A percentile compares a stretch with the other conserved stretches of the same genome.
These are phyloP conservation scores for Physella acuta DNA, from an alignment of 1,140 invertebrate genomes.

Conservation along the genomic window DNA sequence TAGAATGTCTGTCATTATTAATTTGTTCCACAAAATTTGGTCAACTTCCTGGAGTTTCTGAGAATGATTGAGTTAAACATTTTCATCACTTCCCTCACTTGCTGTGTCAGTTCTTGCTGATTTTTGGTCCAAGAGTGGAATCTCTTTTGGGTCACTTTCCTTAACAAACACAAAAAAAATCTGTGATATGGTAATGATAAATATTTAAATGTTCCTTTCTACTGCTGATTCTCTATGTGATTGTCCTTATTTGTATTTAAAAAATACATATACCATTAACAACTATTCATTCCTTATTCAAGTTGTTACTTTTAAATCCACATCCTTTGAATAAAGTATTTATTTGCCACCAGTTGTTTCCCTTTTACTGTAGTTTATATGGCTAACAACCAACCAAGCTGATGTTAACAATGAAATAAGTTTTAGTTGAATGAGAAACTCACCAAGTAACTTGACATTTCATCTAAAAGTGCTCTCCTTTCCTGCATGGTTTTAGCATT, in stretches of 20 bases:
- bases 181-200: too few species aligned
- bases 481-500: slow-evolving; percentile 45
- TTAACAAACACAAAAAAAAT: not conserved
- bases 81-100: not conserved
- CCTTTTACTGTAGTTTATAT: not conserved
- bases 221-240: not conserved
- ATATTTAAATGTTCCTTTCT: not conserved
- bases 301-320: not conserved
- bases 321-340: not conserved
- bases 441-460: slow-evolving; percentile 41
- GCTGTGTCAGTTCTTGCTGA: not conserved
- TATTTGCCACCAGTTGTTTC: not conserved
- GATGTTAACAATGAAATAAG: not conserved
- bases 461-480: slow-evolving; percentile 45
- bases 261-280: not conserved
- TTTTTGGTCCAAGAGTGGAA: not conserved
- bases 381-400: not conserved
- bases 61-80: too few species aligned
- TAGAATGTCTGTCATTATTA: too few species aligned
- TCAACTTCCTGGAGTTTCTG: too few species aligned
- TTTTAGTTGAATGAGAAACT: not conserved
- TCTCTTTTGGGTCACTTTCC: slow-evolving; percentile 3
- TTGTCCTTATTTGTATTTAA: not conserved
- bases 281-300: not conserved
- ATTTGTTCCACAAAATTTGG: too few species aligned